Evolutionary conservation across 2,888 invertebrate genomes (phyloP).

Genomic region (Phaedon cochleariae): DNA sequence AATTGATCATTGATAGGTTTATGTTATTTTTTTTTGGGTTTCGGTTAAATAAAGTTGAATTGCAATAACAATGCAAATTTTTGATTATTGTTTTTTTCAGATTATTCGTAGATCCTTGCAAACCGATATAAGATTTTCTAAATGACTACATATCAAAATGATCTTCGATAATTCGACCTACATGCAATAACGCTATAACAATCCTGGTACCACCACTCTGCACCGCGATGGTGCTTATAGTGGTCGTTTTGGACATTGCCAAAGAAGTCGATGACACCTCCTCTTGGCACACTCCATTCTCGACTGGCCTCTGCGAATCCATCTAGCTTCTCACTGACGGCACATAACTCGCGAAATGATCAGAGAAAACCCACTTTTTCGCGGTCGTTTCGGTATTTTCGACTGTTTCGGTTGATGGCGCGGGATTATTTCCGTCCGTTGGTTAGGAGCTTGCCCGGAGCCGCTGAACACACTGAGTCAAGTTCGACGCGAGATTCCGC

Average conservation of each 20-base stretch:
- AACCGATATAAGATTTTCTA: no score
- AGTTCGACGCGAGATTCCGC: constrained; percentile 43
- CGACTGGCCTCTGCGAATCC: constrained; percentile 44
- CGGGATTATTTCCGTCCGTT: not conserved
- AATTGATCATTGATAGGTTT: no score
- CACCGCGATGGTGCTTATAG: constrained; percentile 90
- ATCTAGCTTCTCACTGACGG: constrained; percentile 43
- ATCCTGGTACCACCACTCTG: constrained; percentile 87
- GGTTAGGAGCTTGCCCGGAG: constrained; percentile 49
- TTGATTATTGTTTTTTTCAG: no score
- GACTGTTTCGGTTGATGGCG: not conserved
- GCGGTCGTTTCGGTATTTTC: not conserved
- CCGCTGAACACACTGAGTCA: constrained; percentile 60
- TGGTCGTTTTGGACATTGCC: constrained; percentile 72
- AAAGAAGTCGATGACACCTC: constrained; percentile 41
- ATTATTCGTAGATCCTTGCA: no score
- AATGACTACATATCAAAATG: no score
- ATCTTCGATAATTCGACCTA: constrained; percentile 67
- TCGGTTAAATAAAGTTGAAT: no score
- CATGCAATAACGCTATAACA: constrained; percentile 88
- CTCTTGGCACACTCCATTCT: constrained; percentile 45
- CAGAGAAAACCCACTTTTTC: not conserved
- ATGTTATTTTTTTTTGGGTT: no score
- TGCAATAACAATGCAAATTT: no score
- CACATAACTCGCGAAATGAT: constrained; percentile 33